Evolutionary conservation across 1,140 invertebrate genomes (phyloP).

Genomic region (Oedothorax gibbosus): DNA sequence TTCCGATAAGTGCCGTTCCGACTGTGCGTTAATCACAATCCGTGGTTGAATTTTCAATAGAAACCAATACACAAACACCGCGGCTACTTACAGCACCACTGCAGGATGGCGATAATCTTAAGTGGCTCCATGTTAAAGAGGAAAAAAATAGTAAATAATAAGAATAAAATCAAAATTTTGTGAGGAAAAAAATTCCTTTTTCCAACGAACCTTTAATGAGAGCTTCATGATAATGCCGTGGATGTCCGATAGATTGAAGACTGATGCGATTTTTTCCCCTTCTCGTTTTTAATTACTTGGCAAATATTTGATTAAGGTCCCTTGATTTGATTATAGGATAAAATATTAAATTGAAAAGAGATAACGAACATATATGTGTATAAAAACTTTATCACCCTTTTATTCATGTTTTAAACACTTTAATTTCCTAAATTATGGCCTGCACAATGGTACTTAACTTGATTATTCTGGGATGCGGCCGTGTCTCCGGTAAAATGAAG

Average conservation of each 20-base stretch:
- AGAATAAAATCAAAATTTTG: conserved; percentile 6
- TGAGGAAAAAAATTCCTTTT: conserved; percentile 5
- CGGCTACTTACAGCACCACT: no score
- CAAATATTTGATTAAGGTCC: conserved; percentile 31
- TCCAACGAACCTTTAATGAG: conserved; percentile 29
- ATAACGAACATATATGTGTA: neutral
- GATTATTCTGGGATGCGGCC: no score
- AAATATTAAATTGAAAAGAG: conserved; percentile 24
- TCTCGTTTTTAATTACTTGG: conserved; percentile 15
- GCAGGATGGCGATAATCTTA: conserved; percentile 9
- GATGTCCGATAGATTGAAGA: conserved; percentile 21
- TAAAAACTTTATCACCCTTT: no score
- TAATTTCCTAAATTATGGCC: no score
- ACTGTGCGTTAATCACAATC: conserved; percentile 17
- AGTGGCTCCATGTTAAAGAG: conserved; percentile 5
- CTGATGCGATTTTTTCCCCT: neutral
- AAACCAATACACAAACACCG: no score
- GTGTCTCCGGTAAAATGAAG: no score
- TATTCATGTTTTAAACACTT: no score
- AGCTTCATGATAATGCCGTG: conserved; percentile 26
- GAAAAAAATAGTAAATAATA: conserved; percentile 32
- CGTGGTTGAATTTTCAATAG: neutral
- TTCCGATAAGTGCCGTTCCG: conserved; percentile 17
- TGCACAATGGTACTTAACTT: no score
- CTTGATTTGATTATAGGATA: conserved; percentile 27